phyloP scores from a whole-genome alignment of 2,113 vertebrate species.

The Macquaria australasica region DNA sequence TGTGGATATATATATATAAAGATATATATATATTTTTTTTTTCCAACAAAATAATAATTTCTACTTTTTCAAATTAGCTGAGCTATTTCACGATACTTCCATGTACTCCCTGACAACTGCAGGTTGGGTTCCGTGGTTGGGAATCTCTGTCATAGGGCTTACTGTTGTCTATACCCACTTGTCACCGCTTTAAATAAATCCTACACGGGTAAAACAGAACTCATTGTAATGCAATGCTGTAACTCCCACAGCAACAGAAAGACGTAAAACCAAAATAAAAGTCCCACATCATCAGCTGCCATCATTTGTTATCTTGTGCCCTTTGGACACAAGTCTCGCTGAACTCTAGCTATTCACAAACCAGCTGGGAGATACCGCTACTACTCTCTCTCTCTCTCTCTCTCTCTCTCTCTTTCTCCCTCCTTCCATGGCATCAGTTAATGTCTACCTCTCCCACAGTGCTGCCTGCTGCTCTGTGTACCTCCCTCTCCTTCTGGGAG shows the following conservation, averaged over 20 bases:
- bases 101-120: background rate
- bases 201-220: constrained; percentile 15
- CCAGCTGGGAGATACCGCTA: constrained; percentile 18
- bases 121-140: background rate
- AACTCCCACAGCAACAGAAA: constrained; percentile 30
- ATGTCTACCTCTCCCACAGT: constrained; percentile 47
- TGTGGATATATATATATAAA: background rate
- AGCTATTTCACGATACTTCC: background rate
- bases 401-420: background rate
- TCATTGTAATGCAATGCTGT: constrained; percentile 27
- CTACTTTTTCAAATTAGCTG: background rate
- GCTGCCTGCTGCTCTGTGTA: constrained; percentile 52
- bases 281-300: constrained; percentile 45
- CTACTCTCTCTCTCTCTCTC: background rate
- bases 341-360: constrained; percentile 43
- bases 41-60: background rate
- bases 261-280: constrained; percentile 21
- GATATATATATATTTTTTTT: background rate
- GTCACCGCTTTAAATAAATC: constrained; percentile 40
- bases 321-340: constrained; percentile 47
- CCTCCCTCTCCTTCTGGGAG: constrained; percentile 61
- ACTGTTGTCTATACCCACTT: constrained; percentile 11
- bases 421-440: constrained; percentile 27
- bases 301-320: constrained; percentile 50
- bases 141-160: background rate